Conservation (phyloP, 1,140 invertebrate species). For the Neodiprion virginianus region DNA sequence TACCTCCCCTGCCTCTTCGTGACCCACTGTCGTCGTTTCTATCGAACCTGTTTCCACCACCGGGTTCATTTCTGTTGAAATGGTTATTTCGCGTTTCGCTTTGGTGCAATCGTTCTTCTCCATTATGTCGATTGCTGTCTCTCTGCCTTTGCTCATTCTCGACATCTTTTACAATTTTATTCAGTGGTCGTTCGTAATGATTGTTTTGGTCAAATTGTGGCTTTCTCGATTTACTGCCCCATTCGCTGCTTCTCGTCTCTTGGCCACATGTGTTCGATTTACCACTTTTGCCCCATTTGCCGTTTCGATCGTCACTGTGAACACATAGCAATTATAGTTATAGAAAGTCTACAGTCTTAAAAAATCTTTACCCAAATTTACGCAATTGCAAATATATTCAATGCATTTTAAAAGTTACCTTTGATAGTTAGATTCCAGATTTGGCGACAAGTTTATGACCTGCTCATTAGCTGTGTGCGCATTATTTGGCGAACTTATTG, state of each 20-base stretch:
- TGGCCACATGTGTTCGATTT: background rate
- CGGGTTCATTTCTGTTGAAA: slow-evolving; percentile 31
- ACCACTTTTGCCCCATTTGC: background rate
- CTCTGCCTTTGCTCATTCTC: slow-evolving; percentile 43
- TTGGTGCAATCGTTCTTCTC: slow-evolving; percentile 23
- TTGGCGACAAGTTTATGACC: background rate
- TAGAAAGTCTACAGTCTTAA: no score
- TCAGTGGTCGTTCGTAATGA: slow-evolving; percentile 13
- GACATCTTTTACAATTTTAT: slow-evolving; percentile 41
- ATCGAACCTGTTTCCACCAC: slow-evolving; percentile 26
- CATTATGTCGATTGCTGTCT: slow-evolving; percentile 40
- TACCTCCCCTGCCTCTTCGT: slow-evolving; percentile 31
- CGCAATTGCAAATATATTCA: no score
- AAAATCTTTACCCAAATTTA: no score
- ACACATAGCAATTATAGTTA: no score
- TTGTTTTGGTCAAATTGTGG: background rate
- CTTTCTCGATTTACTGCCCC: background rate
- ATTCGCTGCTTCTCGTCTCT: background rate
- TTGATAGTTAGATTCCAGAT: background rate
- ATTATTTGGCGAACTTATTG: background rate
- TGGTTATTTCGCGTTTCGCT: slow-evolving; percentile 24
- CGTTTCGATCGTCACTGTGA: background rate
- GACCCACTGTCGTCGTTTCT: slow-evolving; percentile 26
- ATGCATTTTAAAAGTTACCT: background rate
- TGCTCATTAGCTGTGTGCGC: background rate